Evolutionary conservation across 2,113 vertebrate species (phyloP).

Genomic region (Chionis minor): DNA sequence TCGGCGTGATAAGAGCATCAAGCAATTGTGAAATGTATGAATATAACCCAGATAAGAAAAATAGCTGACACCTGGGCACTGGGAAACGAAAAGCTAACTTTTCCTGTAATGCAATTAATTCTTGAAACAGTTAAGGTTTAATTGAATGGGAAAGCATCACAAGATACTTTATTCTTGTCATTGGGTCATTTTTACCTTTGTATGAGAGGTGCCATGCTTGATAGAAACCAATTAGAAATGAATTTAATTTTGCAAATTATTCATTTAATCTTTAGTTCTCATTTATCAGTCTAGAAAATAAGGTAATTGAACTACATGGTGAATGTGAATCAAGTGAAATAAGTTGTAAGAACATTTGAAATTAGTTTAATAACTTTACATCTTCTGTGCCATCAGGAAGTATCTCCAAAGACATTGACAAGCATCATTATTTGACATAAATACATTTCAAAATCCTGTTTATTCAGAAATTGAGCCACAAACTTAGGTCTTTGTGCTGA

Average conservation of each 20-base stretch:
- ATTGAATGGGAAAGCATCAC: slow-evolving; percentile 46
- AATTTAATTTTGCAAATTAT: slow-evolving; percentile 66
- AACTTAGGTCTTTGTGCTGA: not conserved
- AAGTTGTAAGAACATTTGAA: not conserved
- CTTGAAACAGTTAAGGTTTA: slow-evolving; percentile 56
- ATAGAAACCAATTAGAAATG: slow-evolving; percentile 58
- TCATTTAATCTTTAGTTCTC: slow-evolving; percentile 59
- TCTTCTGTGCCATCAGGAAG: not conserved
- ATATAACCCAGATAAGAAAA: slow-evolving; percentile 55
- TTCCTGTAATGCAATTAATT: slow-evolving; percentile 49
- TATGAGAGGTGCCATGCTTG: slow-evolving; percentile 26
- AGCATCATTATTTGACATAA: not conserved
- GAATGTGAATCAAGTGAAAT: slow-evolving; percentile 34
- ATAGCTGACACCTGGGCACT: not conserved
- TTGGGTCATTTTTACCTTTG: slow-evolving; percentile 50
- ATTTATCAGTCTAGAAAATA: slow-evolving; percentile 59
- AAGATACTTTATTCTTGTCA: slow-evolving; percentile 52
- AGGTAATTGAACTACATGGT: slow-evolving; percentile 41
- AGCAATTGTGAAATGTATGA: slow-evolving; percentile 34
- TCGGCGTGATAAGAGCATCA: slow-evolving; percentile 9
- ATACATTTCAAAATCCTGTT: not conserved
- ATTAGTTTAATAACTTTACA: not conserved
- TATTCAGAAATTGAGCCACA: not conserved
- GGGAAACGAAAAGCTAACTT: slow-evolving; percentile 39
- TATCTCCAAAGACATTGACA: not conserved